Evolutionary conservation across 2,888 invertebrate genomes (phyloP).

Genomic region (Biston betularia): DNA sequence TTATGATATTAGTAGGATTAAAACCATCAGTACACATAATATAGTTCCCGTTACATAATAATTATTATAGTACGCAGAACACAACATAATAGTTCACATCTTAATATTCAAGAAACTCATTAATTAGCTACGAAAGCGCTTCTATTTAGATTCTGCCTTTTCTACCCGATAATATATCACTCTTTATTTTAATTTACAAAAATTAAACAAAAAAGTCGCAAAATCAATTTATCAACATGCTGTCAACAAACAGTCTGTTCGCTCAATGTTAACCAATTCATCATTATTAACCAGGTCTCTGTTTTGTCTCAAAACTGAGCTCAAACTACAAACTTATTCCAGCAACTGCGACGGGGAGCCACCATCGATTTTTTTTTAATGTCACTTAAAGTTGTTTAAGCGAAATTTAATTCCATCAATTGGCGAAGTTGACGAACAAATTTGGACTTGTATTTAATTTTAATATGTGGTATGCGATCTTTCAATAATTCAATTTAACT

Average conservation of each 20-base stretch:
- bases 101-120: too few species aligned
- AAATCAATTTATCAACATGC: not conserved
- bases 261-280: not conserved
- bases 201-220: too few species aligned
- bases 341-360: not conserved
- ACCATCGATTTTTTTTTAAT: not conserved
- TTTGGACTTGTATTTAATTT: conserved; percentile 7
- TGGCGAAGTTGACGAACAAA: not conserved
- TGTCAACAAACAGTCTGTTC: not conserved
- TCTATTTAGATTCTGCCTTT: too few species aligned
- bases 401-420: not conserved
- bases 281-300: not conserved
- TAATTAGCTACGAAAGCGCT: too few species aligned
- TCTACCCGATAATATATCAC: not conserved
- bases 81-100: too few species aligned
- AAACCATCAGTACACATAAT: too few species aligned
- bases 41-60: too few species aligned
- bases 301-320: not conserved
- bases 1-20: too few species aligned
- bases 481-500: conserved; percentile 37
- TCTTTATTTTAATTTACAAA: not conserved
- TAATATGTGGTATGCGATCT: conserved; percentile 61
- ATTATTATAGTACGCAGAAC: too few species aligned
- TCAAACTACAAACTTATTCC: not conserved
- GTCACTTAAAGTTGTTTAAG: not conserved